Evolutionary conservation across 2,888 invertebrate species (phyloP), one percentile per base, ranked within the genome.

Genomic region (Lasioglossum morio): DNA sequence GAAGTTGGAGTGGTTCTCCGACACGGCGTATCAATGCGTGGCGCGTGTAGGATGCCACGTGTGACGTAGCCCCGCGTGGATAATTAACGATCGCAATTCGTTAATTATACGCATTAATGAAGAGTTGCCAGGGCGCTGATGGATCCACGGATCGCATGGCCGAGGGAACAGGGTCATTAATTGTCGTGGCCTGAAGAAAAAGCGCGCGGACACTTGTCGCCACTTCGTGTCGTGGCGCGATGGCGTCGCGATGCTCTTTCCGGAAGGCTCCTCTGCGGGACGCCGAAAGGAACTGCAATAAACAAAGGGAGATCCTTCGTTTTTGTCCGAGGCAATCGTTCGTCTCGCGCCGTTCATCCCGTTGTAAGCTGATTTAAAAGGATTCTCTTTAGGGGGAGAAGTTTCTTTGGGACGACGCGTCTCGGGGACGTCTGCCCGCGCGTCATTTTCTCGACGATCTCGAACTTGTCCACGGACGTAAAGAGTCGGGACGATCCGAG

Each of bases 21-120:
- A 69, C 69, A 37, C n/a, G 16, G 48, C 46, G n/a, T 60, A 76
- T 66, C 84, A 79, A 72, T 53, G 66, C 75, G 63, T 16, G 37
- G n/a, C 43, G 63, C 63, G 63, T 48, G 37, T 46, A 63, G 75
- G n/a, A 80, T 81, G 46, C 79, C 60, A 40, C n/a, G 57, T 53
- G 70, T 37, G 60, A 37, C 72, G 37, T 34, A 60, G 40, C 60
- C 57, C 12, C 72, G 53, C 69, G 77, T 30, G 57, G 72, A 70
- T 87, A 90, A 89, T 90, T 89, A 89, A 81, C 81, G 82, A 86
- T 84, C 77, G 82, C 80, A 53, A 81, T 88, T 80, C 82, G 86
- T 86, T 90, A 90, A 91, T 91, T 87, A 88, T 70, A 75, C 81
- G 82, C 85, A 89, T 91, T 91, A 90, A 91, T 84, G 85, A 79